Percentiles rank a stretch among this genome's conserved stretches.
Evolutionary conservation across 2,113 vertebrate genomes (phyloP).

Genomic region (Hippocampus guttulatus): DNA sequence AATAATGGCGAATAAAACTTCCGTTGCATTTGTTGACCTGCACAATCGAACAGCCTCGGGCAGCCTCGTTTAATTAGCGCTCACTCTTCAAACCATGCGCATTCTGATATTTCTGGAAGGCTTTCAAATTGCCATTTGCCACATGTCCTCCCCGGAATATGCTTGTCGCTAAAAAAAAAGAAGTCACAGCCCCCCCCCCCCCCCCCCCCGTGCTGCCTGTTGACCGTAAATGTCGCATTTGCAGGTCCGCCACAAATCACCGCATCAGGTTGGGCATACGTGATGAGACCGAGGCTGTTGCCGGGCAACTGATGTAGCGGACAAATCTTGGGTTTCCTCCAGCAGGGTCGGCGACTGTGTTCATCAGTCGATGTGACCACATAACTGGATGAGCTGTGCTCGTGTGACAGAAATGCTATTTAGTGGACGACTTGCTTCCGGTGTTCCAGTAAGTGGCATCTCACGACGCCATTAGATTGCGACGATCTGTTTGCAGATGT

Average conservation of each 20-base stretch:
- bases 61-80: not conserved
- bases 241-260: slow-evolving; percentile 5
- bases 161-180: not conserved
- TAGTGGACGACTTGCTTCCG: not conserved
- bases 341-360: not conserved
- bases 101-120: not conserved
- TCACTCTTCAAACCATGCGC: not conserved
- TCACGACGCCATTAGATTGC: not conserved
- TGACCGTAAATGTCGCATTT: slow-evolving; percentile 11
- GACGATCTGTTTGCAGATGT: not conserved
- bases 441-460: not conserved
- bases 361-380: not conserved
- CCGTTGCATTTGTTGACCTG: not conserved
- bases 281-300: slow-evolving; percentile 9
- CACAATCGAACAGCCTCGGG: not conserved
- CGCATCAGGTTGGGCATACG: slow-evolving; percentile 6
- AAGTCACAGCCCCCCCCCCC: not conserved
- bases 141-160: not conserved
- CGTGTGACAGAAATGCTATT: slow-evolving; percentile 3
- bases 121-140: not conserved
- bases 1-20: not conserved
- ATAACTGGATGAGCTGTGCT: not conserved
- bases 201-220: not conserved
- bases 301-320: slow-evolving; percentile 4
- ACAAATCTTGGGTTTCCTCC: slow-evolving; percentile 9